Evolutionary conservation across 53 echinoderm and acorn worm species (phyloP).

Genomic region (Luidia sarsii): DNA sequence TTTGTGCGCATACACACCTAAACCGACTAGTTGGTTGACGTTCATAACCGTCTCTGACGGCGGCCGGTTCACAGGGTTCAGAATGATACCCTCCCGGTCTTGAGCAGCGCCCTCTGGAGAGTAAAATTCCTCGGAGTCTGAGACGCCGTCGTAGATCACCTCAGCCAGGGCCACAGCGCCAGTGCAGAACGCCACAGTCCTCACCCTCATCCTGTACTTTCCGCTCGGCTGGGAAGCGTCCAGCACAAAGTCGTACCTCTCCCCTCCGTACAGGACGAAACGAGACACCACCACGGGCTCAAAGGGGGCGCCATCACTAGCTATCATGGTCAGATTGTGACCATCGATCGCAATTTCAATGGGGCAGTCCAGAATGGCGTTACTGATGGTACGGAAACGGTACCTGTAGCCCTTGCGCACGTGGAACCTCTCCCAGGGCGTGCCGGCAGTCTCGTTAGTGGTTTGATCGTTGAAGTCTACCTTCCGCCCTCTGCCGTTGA

Average conservation of each 20-base stretch:
- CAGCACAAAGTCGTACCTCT: slow-evolving; percentile 77
- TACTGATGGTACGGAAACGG: slow-evolving; percentile 79
- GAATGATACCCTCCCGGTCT: slow-evolving; percentile 21
- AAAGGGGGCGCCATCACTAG: slow-evolving; percentile 74
- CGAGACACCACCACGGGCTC: slow-evolving; percentile 59
- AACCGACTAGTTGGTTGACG: slow-evolving; percentile 31
- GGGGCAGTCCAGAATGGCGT: slow-evolving; percentile 63
- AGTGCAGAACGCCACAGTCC: slow-evolving; percentile 28
- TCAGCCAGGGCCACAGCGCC: slow-evolving; percentile 15
- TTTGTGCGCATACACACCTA: too few relatives aligned
- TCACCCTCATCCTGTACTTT: slow-evolving; percentile 68
- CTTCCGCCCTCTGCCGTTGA: slow-evolving; percentile 75
- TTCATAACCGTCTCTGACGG: slow-evolving; percentile 42
- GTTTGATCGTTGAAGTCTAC: slow-evolving; percentile 1
- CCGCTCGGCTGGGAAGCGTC: slow-evolving; percentile 52
- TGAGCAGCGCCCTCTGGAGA: slow-evolving; percentile 4
- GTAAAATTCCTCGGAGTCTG: not conserved
- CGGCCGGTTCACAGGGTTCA: slow-evolving; percentile 54
- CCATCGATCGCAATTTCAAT: slow-evolving; percentile 64
- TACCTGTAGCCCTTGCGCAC: slow-evolving; percentile 59
- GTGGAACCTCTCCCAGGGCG: slow-evolving; percentile 54
- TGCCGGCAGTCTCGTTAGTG: slow-evolving; percentile 29
- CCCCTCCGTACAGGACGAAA: slow-evolving; percentile 66
- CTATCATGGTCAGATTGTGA: slow-evolving; percentile 72
- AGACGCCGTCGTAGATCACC: slow-evolving; percentile 17